phyloP scores from a whole-genome alignment of 2,113 vertebrate genomes.

The Mormyrus iriodes region DNA sequence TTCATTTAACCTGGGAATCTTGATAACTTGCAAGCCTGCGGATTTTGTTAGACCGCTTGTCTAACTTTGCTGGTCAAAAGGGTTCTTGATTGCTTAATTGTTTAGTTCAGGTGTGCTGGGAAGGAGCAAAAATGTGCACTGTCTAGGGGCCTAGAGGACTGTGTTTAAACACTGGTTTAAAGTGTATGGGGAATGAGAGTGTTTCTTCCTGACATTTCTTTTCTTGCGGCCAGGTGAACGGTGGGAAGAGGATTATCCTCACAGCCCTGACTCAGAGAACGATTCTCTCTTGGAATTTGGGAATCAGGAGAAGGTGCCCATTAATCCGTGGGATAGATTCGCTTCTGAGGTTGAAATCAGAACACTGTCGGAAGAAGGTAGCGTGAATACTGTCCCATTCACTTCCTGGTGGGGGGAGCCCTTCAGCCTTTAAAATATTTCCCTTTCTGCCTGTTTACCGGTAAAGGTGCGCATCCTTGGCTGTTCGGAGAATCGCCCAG shows the following conservation, averaged over 20 bases:
- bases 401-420: background rate
- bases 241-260: background rate
- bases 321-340: constrained; percentile 9
- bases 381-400: background rate
- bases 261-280: background rate
- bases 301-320: background rate
- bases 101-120: background rate
- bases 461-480: background rate
- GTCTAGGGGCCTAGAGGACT: background rate
- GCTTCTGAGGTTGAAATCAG: background rate
- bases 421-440: background rate
- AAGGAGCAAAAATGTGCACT: background rate
- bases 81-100: background rate
- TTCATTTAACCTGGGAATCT: background rate
- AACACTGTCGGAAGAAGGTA: constrained; percentile 1
- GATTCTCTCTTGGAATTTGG: background rate
- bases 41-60: background rate
- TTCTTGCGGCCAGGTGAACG: background rate
- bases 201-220: background rate
- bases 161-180: background rate
- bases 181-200: background rate
- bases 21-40: background rate
- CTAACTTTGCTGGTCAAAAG: background rate
- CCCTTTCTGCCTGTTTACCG: background rate
- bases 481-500: background rate